Conservation (phyloP, 2,888 invertebrate species). For the Schrankia costaestrigalis region DNA sequence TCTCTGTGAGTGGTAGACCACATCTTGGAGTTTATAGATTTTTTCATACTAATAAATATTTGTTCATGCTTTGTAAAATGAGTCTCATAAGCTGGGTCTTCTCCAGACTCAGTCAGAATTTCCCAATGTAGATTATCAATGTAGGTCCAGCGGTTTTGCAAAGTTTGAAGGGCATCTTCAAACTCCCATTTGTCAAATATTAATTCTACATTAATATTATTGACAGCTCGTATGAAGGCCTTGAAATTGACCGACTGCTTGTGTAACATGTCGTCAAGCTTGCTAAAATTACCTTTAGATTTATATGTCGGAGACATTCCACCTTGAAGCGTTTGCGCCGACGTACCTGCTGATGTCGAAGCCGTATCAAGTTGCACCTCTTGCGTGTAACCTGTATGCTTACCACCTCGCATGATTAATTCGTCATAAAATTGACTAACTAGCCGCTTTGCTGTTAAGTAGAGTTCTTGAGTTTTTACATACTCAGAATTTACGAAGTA, state of each 20-base stretch:
- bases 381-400: too few relatives aligned
- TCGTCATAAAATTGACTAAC: too few relatives aligned
- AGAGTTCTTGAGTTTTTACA: neutral
- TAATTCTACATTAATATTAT: neutral
- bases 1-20: neutral
- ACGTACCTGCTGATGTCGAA: too few relatives aligned
- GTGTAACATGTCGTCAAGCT: slow-evolving; percentile 2
- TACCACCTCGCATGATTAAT: too few relatives aligned
- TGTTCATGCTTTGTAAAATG: neutral
- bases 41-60: neutral
- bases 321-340: neutral
- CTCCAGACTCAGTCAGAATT: neutral
- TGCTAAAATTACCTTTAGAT: neutral
- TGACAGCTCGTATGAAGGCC: slow-evolving; percentile 1
- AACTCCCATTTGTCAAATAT: slow-evolving; percentile 3
- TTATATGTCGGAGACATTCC: neutral
- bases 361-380: too few relatives aligned
- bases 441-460: neutral
- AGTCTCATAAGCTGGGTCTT: neutral
- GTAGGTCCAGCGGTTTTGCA: neutral
- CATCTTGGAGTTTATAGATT: slow-evolving; percentile 3
- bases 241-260: slow-evolving; percentile 4
- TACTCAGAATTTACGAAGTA: slow-evolving; percentile 2
- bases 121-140: slow-evolving; percentile 3
- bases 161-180: neutral